Base-by-base conservation (phyloP, 1,140 invertebrate genomes). In the Euwallacea fornicatus region DNA sequence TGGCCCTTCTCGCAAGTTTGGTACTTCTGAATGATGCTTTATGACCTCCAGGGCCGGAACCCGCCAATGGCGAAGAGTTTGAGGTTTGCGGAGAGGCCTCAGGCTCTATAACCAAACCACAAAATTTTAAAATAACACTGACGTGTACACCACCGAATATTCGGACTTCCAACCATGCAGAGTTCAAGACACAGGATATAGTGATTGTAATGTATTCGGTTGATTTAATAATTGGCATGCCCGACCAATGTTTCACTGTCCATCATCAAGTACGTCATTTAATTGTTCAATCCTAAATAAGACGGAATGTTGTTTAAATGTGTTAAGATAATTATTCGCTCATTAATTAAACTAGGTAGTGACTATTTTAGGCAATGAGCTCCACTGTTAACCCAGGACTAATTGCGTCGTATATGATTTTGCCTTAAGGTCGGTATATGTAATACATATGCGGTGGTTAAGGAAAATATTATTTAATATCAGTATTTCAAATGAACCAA, bases 1-100 rank as follows among this genome's bases (percentile, higher is more conserved):
- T 88, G 54, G 93, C 93, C 66, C 93, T 86, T 68, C 91, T 85
- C 47, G 93, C 92, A 81, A 95, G 85, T 81, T 93, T 93, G 74
- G 89, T 89, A 67, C 73, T 63, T 75, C 90, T 89, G 78, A 89
- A 82, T 60, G 87, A 89, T 60, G 87, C 85, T 76, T 88, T 88
- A 78, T 89, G 88, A 62, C 85, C 85, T 70, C 78, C 78, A 7
- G 78, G 78, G 41, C 78, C 78, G 0, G 75, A 60, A 33, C 79
- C 78, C 4, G 79, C 78, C 71, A 81, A 72, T n/a, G 81, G 80
- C 6, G 79, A 81, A 7, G 76, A 65, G 33, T 59, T 74, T 21
- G 54, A 56, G 54, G 62, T 71, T 62, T 65, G 62, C 2, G 42
- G 21, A 7, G 77, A 67, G 69, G 72, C 76, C n/a, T 78, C 78